Evolutionary conservation across 2,113 vertebrate genomes (phyloP).

Genomic region (Emydocephalus ijimae): DNA sequence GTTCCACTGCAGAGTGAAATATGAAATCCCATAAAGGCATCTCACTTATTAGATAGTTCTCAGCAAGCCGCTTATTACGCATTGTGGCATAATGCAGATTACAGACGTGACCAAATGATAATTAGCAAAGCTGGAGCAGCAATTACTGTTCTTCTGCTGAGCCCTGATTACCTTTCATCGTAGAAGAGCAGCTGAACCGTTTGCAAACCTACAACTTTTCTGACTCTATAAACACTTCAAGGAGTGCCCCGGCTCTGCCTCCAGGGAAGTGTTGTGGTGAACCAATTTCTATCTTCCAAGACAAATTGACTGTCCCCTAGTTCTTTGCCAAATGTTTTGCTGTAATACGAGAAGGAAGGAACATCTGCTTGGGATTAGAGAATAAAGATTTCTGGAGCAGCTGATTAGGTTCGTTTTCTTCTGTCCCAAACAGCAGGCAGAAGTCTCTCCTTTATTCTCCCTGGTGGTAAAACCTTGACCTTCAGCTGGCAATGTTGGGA

Average conservation of each 20-base stretch:
- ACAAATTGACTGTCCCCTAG: background rate
- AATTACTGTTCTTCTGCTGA: constrained; percentile 66
- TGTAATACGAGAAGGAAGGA: background rate
- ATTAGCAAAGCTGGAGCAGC: constrained; percentile 69
- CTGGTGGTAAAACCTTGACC: background rate
- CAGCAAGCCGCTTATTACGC: constrained; percentile 68
- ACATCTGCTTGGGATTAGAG: constrained; percentile 3
- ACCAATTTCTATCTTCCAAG: constrained; percentile 24
- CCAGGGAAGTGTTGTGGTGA: background rate
- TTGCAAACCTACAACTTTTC: constrained; percentile 31
- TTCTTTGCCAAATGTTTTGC: background rate
- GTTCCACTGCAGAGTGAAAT: constrained; percentile 55
- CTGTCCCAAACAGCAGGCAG: rapidly evolving
- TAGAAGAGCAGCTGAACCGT: constrained; percentile 53
- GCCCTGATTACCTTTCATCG: constrained; percentile 54
- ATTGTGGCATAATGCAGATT: constrained; percentile 66
- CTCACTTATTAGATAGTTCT: constrained; percentile 64
- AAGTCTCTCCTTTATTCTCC: background rate
- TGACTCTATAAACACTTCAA: rapidly evolving
- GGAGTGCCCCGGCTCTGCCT: background rate
- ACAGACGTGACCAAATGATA: constrained; percentile 66
- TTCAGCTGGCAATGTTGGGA: background rate
- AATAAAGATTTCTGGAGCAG: background rate
- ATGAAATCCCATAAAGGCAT: constrained; percentile 62
- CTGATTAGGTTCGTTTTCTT: background rate